Evolutionary conservation across 2,888 invertebrate species (phyloP).

Genomic region (Trichogramma dendrolimi): DNA sequence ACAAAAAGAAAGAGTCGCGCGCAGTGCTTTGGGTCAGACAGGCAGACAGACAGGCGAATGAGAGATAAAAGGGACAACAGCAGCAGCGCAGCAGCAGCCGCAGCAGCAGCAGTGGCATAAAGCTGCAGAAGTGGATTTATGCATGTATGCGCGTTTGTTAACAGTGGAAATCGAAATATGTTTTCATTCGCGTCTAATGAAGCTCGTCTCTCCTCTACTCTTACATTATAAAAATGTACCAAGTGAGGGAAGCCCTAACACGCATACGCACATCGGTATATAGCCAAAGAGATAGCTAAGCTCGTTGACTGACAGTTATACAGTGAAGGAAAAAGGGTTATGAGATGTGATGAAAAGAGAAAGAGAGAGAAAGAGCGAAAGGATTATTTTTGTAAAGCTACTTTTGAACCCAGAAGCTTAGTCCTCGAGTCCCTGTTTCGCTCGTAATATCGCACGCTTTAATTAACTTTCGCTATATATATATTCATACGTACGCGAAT

Average conservation of each 20-base stretch:
- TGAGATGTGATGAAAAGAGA: neutral
- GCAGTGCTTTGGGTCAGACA: neutral
- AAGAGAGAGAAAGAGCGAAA: neutral
- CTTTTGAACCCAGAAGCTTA: slow-evolving; percentile 8
- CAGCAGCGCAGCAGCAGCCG: neutral
- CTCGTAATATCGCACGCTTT: slow-evolving; percentile 2
- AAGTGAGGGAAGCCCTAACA: neutral
- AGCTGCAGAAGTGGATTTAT: slow-evolving; percentile 21
- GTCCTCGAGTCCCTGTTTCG: slow-evolving; percentile 1
- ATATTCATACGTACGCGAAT: too few relatives aligned
- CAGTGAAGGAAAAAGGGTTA: neutral
- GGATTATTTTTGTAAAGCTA: slow-evolving; percentile 20
- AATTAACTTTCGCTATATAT: slow-evolving; percentile 10
- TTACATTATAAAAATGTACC: slow-evolving; percentile 10
- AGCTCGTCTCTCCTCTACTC: slow-evolving; percentile 2
- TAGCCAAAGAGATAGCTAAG: too few relatives aligned
- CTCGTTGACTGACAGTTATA: too few relatives aligned
- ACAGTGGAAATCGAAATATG: slow-evolving; percentile 26
- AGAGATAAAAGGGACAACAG: slow-evolving; percentile 10
- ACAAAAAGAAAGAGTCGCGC: slow-evolving; percentile 16
- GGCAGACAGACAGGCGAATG: slow-evolving; percentile 11
- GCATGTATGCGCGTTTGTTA: slow-evolving; percentile 20
- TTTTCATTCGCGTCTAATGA: slow-evolving; percentile 27
- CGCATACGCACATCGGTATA: neutral
- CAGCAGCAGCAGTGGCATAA: neutral